Base-by-base conservation (phyloP, 2,888 invertebrate genomes). In the Melieria picta region DNA sequence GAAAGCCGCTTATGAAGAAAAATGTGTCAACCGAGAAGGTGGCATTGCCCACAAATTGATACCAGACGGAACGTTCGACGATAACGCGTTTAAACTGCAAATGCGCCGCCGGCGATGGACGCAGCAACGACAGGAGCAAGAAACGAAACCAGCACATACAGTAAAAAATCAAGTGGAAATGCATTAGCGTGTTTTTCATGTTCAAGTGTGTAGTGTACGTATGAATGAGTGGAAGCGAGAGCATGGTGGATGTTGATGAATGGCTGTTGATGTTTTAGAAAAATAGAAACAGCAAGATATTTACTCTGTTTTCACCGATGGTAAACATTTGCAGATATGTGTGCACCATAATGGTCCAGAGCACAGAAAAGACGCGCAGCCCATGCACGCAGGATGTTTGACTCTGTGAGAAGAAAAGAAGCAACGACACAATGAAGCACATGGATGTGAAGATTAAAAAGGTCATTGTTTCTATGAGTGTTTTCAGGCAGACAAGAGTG, bases 1-100 rank as follows among this genome's bases (percentile, higher is more conserved):
- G 88, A 60, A 94, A 88, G 5, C 94, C 94, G 93, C 94, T 94
- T 77, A 95, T 93, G 80, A 94, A 94, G 88, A 94, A 95, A 87
- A 95, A 95, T 5, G 94, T 93, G 81, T 95, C 95, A 58, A 95
- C 95, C 63, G 94, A 94, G 83, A 93, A 94, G 6, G 94, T 93
- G 1, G 94, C 95, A 85, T 95, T 95, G 72, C 94, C 93, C 72
- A 95, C 91, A 1, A 94, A 92, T 85, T 95, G 94, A 86, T 93
- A 95, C 87, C 92, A 89, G 84, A 93, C 91, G 79, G 91, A 91
- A 70, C 93, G 89, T 84, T 94, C 94, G 0, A 91, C 93, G 75
- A 94, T 89, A 2, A 90, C 90, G 65, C 94, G 89, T 84, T 91
- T 88, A 55, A 90, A 91, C 88, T 94, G 91, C 10, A 13, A n/a